These are phyloP conservation scores for Thaleichthys pacificus DNA, from an alignment of 2,797 vertebrate genomes.

Conservation along the genomic window DNA sequence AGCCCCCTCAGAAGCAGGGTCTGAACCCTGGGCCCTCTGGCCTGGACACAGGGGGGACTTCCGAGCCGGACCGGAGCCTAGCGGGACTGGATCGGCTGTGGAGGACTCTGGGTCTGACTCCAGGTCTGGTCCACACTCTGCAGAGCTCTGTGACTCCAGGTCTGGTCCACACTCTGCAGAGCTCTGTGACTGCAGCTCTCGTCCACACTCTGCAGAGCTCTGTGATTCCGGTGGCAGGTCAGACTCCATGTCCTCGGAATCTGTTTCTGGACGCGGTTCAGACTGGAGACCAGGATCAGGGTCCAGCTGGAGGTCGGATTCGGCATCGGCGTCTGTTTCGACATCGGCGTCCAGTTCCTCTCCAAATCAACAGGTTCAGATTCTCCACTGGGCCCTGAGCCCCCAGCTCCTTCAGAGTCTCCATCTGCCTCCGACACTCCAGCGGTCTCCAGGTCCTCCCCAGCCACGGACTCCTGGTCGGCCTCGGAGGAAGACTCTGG, in stretches of 20 bases:
- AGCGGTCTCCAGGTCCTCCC: conserved; percentile 40
- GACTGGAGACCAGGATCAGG: conserved; percentile 51
- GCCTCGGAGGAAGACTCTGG: conserved; percentile 57
- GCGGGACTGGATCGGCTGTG: conserved; percentile 49
- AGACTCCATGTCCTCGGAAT: conserved; percentile 58
- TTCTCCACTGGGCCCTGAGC: conserved; percentile 62
- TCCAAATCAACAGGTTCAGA: conserved; percentile 47
- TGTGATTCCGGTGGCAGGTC: conserved; percentile 63
- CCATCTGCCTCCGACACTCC: conserved; percentile 23
- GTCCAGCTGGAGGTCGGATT: conserved; percentile 60
- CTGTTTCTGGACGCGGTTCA: conserved; percentile 47
- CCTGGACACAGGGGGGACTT: conserved; percentile 40
- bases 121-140: conserved; percentile 65
- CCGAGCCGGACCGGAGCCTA: conserved; percentile 67
- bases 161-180: conserved; percentile 64
- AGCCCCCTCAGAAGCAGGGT: conserved; percentile 29
- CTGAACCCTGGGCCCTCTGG: conserved; percentile 53
- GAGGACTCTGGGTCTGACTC: conserved; percentile 68
- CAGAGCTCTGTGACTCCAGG: conserved; percentile 49
- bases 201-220: conserved; percentile 63
- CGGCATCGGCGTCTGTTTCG: conserved; percentile 64
- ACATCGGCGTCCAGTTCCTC: conserved; percentile 50
- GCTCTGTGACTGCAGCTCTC: conserved; percentile 58
- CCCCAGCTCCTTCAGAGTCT: conserved; percentile 34
- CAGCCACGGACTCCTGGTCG: conserved; percentile 52